Evolutionary conservation across 2,888 invertebrate species (phyloP), one percentile per base, ranked within the genome.

Genomic region (Athrips mouffetella): DNA sequence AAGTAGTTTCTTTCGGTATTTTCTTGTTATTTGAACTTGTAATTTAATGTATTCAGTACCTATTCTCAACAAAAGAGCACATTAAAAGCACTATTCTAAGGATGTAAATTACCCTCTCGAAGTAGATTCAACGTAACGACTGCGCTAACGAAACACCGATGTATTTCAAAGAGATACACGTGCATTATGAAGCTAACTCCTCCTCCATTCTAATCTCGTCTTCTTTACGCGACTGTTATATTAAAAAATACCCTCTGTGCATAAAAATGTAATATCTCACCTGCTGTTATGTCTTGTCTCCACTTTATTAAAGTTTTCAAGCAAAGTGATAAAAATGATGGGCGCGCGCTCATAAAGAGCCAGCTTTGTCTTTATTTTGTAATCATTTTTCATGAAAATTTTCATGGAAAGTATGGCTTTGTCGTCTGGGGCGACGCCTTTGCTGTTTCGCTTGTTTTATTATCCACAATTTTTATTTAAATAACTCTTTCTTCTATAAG

Each of bases 241-340:
- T 80, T 78, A 75, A 79, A 76, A 76, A 70, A 58, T 72, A 62
- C 60, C 60, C 67, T 65, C 65, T 62, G 68, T 70, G 75, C 73
- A 79, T 77, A 79, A 80, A 79, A 81, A 76, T 70, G 63, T 74
- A 76, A 80, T 81, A 79, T 73, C 69, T 81, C 70, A 76, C 71
- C 68, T 71, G 68, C 61, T 53, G 62, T 53, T 59, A 54, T 73
- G 10, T 41, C 45, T 29, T 49, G 73, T 73, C 74, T 64, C 64
- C 71, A 68, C 76, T 80, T 84, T 84, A 85, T 82, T 85, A 85
- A 81, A 80, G 77, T 80, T 69, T 78, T 69, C 70, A 65, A 65
- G 75, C 67, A 71, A 82, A 83, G 79, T 81, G 80, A 82, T 82
- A 85, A 83, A 84, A 84, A 82, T 80, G 72, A 78, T 72, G 68